A percentile compares a stretch with the other conserved stretches of the same genome.
Evolutionary conservation across 1,140 invertebrate species (phyloP).

Genomic region (Chrysopa pallens): DNA sequence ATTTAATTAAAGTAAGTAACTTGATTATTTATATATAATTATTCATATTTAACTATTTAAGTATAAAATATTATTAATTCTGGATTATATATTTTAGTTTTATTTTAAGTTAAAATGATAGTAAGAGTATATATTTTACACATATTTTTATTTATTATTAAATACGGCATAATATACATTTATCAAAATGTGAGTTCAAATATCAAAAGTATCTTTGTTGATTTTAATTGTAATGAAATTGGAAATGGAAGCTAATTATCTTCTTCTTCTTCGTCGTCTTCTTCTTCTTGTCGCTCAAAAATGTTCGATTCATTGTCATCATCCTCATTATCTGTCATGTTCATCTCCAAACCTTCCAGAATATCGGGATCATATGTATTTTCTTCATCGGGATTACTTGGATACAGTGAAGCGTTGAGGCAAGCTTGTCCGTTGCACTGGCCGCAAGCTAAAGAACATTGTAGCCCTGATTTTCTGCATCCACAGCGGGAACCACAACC

Average conservation of each 20-base stretch:
- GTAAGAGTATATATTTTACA: slow-evolving; percentile 12
- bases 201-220: slow-evolving; percentile 10
- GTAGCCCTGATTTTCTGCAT: slow-evolving; percentile 16
- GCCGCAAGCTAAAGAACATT: slow-evolving; percentile 15
- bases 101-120: slow-evolving; percentile 8
- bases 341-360: slow-evolving; percentile 14
- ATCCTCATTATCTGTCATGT: slow-evolving; percentile 4
- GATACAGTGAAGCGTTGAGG: slow-evolving; percentile 12
- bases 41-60: slow-evolving; percentile 1
- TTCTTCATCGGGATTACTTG: slow-evolving; percentile 11
- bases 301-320: slow-evolving; percentile 14
- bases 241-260: slow-evolving; percentile 14
- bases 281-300: slow-evolving; percentile 14
- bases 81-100: slow-evolving; percentile 10
- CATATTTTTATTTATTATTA: slow-evolving; percentile 13
- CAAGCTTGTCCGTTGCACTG: slow-evolving; percentile 12
- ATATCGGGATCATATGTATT: too few relatives aligned
- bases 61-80: slow-evolving; percentile 12
- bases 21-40: slow-evolving; percentile 12
- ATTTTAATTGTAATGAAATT: slow-evolving; percentile 13
- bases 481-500: slow-evolving; percentile 11
- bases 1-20: not conserved
- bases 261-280: slow-evolving; percentile 15
- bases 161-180: slow-evolving; percentile 13
- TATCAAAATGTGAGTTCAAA: slow-evolving; percentile 14